Evolutionary conservation across 2,888 invertebrate genomes (phyloP).

Genomic region (Drosophila formosana): DNA sequence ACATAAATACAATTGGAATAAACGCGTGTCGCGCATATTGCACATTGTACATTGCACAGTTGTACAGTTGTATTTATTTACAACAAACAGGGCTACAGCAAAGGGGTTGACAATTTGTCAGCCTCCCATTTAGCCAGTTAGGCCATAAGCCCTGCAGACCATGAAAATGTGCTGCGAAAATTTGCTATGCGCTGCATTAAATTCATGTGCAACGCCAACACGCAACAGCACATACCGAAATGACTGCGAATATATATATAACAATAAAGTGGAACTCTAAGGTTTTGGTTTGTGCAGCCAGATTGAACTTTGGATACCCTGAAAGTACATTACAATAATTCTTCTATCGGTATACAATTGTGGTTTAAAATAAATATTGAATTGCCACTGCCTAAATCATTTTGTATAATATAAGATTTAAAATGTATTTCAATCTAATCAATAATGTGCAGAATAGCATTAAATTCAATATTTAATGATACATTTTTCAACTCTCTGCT

Average conservation of each 20-base stretch:
- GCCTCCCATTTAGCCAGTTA: conserved; percentile 78
- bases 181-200: conserved; percentile 76
- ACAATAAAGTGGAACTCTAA: conserved; percentile 53
- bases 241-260: conserved; percentile 20
- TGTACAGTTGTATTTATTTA: conserved; percentile 68
- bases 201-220: conserved; percentile 60
- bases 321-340: neutral
- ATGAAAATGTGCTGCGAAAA: conserved; percentile 77
- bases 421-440: too few species aligned
- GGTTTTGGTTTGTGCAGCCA: neutral
- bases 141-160: conserved; percentile 56
- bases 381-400: too few species aligned
- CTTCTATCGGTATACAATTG: too few species aligned
- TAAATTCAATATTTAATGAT: too few species aligned
- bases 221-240: conserved; percentile 19
- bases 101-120: conserved; percentile 76
- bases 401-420: too few species aligned
- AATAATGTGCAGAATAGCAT: too few species aligned
- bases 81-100: conserved; percentile 25
- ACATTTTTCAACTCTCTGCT: neutral
- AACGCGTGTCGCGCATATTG: conserved; percentile 79
- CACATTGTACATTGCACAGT: conserved; percentile 55
- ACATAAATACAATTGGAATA: conserved; percentile 79
- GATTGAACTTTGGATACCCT: conserved; percentile 20
- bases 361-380: too few species aligned